A percentile compares a stretch with the other conserved stretches of the same genome.
phyloP scores from a whole-genome alignment of 2,113 vertebrate species.

The Peromyscus polionotus region DNA sequence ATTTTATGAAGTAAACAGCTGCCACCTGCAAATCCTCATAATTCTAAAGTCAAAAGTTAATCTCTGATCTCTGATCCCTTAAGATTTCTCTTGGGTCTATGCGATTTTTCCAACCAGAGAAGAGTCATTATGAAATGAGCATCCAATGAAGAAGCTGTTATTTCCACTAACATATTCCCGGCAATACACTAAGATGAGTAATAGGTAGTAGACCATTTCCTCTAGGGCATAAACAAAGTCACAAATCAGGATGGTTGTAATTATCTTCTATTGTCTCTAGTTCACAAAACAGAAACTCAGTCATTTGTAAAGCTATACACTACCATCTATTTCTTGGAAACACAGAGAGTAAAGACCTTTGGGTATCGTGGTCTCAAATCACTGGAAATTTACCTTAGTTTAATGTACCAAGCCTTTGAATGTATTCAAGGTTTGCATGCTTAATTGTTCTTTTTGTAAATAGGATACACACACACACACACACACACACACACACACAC shows the following conservation, averaged over 20 bases:
- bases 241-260: slow-evolving; percentile 27
- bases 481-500: no score
- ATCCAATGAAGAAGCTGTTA: slow-evolving; percentile 1
- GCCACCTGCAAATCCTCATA: neutral
- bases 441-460: slow-evolving; percentile 64
- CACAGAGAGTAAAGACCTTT: slow-evolving; percentile 41
- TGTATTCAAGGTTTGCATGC: slow-evolving; percentile 44
- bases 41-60: slow-evolving; percentile 35
- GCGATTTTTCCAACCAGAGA: neutral
- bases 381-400: slow-evolving; percentile 63
- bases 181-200: neutral
- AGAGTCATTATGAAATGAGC: neutral
- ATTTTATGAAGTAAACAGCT: slow-evolving; percentile 18
- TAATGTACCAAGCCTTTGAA: slow-evolving; percentile 53
- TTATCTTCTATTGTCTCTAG: slow-evolving; percentile 12
- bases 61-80: neutral
- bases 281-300: neutral
- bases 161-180: neutral
- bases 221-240: neutral
- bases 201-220: neutral
- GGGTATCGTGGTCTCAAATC: slow-evolving; percentile 56
- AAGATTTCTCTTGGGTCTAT: neutral
- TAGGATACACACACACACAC: neutral
- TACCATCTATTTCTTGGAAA: slow-evolving; percentile 49
- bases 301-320: slow-evolving; percentile 42